phyloP scores from a whole-genome alignment of 2,888 invertebrate species.

The Drosophila lacicola region DNA sequence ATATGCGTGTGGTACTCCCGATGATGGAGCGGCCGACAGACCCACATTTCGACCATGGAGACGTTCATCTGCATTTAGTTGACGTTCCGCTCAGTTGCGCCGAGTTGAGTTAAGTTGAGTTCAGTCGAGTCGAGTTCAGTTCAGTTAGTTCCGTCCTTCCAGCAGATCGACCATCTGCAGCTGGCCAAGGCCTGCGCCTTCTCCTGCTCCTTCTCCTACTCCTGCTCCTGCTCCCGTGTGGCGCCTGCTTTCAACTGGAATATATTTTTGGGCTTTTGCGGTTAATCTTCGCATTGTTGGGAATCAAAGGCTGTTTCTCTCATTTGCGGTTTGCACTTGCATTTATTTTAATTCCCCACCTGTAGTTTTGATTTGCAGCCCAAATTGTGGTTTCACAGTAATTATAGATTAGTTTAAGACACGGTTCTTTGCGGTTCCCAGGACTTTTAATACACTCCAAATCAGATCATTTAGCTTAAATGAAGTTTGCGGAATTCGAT shows the following conservation, averaged over 20 bases:
- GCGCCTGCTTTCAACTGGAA: slow-evolving; percentile 25
- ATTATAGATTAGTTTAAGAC: slow-evolving; percentile 22
- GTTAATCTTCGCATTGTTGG: slow-evolving; percentile 29
- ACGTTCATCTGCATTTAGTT: slow-evolving; percentile 60
- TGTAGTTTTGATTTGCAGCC: slow-evolving; percentile 55
- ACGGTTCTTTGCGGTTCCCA: slow-evolving; percentile 6
- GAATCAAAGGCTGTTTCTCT: slow-evolving; percentile 18
- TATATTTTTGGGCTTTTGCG: slow-evolving; percentile 21
- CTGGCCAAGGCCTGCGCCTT: slow-evolving; percentile 13
- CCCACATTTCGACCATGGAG: slow-evolving; percentile 29
- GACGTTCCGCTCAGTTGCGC: slow-evolving; percentile 35
- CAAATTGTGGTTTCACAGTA: slow-evolving; percentile 43
- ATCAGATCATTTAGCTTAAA: background rate
- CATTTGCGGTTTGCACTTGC: slow-evolving; percentile 32
- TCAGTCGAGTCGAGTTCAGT: too few species aligned
- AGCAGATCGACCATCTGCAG: slow-evolving; percentile 39
- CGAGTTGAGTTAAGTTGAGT: background rate
- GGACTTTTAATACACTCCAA: background rate
- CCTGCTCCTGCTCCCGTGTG: slow-evolving; percentile 19
- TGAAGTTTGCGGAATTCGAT: too few species aligned
- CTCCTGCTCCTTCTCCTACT: too few species aligned
- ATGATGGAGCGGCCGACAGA: slow-evolving; percentile 37
- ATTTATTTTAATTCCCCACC: slow-evolving; percentile 41
- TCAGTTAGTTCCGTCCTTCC: slow-evolving; percentile 2
- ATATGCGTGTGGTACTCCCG: slow-evolving; percentile 79